A percentile compares a stretch with the other conserved stretches of the same genome.
phyloP scores from a whole-genome alignment of 2,113 vertebrate species.

The Gavia stellata region DNA sequence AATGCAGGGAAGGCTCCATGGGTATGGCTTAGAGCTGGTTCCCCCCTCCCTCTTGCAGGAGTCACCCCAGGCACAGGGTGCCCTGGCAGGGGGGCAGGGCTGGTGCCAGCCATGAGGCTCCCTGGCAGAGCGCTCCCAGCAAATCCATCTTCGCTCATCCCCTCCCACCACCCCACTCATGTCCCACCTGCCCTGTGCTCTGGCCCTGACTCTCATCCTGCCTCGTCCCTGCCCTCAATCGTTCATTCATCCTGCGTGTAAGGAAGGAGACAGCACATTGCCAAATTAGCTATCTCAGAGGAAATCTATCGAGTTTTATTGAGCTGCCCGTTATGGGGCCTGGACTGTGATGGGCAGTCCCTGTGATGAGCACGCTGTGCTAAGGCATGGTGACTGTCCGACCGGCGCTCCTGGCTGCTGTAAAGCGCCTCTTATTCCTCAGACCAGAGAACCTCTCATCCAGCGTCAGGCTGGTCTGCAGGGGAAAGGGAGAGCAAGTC shows the following conservation, averaged over 20 bases:
- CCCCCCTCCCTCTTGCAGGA: neutral
- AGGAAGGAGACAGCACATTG: conserved; percentile 23
- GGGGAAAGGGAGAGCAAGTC: conserved; percentile 53
- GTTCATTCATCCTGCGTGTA: neutral
- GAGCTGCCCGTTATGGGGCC: neutral
- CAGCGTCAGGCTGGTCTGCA: conserved; percentile 76
- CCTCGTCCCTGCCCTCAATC: neutral
- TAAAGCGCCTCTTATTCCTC: conserved; percentile 52
- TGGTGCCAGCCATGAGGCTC: neutral
- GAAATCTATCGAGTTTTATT: neutral
- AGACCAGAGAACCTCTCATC: conserved; percentile 78
- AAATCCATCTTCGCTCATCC: neutral
- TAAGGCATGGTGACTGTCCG: conserved; percentile 60
- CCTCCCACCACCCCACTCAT: neutral
- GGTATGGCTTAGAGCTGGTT: neutral
- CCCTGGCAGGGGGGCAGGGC: neutral
- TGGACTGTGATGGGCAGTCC: neutral
- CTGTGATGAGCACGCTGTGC: neutral
- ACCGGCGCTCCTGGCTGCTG: neutral
- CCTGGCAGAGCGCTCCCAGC: neutral
- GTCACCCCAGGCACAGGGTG: neutral
- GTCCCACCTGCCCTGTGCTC: neutral
- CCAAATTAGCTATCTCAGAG: neutral
- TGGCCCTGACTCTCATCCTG: neutral
- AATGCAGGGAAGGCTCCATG: neutral